A percentile compares a stretch with the other conserved stretches of the same genome.
phyloP scores from a whole-genome alignment of 1,140 invertebrate species.

The Papilio polytes region DNA sequence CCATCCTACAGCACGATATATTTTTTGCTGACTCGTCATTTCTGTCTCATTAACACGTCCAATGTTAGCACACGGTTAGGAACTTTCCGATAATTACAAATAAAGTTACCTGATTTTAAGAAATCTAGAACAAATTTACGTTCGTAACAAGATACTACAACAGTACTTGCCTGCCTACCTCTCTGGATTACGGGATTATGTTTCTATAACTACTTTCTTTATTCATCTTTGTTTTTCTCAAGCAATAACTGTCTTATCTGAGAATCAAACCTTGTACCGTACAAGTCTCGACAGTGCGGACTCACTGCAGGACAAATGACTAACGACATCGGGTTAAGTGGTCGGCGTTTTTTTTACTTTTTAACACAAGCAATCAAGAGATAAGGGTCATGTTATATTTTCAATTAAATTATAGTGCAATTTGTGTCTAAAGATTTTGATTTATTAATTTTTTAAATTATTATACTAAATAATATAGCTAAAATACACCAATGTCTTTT shows the following conservation, averaged over 20 bases:
- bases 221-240: neutral
- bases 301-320: slow-evolving; percentile 3
- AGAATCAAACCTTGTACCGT: neutral
- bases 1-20: neutral
- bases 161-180: too few species aligned
- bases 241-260: too few species aligned
- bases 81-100: neutral
- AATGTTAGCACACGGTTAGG: too few species aligned
- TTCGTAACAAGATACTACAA: neutral
- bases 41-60: neutral
- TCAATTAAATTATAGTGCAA: neutral
- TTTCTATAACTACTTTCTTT: too few species aligned
- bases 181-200: too few species aligned
- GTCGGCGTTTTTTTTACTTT: slow-evolving; percentile 15
- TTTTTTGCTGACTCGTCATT: neutral
- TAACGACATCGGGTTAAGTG: neutral
- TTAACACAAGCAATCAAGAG: neutral
- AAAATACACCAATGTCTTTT: too few species aligned
- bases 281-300: neutral
- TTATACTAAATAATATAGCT: too few species aligned
- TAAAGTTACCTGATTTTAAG: neutral
- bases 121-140: neutral
- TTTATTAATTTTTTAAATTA: too few species aligned
- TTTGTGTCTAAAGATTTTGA: neutral
- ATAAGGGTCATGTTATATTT: neutral